Evolutionary conservation across 1,140 invertebrate genomes (phyloP).

Genomic region (Dolichoris vasculosae): DNA sequence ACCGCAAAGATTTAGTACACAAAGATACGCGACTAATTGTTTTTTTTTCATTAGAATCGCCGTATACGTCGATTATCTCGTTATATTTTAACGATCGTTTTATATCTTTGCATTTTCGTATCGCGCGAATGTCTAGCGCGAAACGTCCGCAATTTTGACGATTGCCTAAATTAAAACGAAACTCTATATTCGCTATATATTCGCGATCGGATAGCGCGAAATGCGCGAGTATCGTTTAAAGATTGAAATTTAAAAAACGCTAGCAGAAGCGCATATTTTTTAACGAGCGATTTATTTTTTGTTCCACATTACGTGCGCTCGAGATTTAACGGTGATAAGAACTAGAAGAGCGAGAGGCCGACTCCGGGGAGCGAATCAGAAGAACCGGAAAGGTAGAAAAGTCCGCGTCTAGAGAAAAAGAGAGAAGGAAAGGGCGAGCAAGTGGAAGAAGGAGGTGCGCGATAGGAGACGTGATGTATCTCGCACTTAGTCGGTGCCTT

Average conservation of each 20-base stretch:
- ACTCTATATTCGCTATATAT: too few species aligned
- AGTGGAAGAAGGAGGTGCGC: conserved; percentile 42
- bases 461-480: conserved; percentile 72
- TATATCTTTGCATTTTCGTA: too few species aligned
- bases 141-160: too few species aligned
- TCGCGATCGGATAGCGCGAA: not conserved
- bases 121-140: too few species aligned
- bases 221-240: not conserved
- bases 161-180: too few species aligned
- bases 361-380: not conserved
- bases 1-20: too few species aligned
- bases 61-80: too few species aligned
- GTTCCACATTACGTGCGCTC: not conserved
- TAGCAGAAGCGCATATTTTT: not conserved
- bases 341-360: not conserved
- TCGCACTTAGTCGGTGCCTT: conserved; percentile 69
- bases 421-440: not conserved
- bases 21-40: too few species aligned
- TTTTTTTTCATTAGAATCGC: too few species aligned
- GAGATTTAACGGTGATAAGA: not conserved
- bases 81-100: too few species aligned
- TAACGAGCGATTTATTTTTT: not conserved
- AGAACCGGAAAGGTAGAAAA: not conserved
- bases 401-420: conserved; percentile 21
- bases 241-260: not conserved